phyloP scores from a whole-genome alignment of 2,113 vertebrate species.

The Manacus vitellinus region DNA sequence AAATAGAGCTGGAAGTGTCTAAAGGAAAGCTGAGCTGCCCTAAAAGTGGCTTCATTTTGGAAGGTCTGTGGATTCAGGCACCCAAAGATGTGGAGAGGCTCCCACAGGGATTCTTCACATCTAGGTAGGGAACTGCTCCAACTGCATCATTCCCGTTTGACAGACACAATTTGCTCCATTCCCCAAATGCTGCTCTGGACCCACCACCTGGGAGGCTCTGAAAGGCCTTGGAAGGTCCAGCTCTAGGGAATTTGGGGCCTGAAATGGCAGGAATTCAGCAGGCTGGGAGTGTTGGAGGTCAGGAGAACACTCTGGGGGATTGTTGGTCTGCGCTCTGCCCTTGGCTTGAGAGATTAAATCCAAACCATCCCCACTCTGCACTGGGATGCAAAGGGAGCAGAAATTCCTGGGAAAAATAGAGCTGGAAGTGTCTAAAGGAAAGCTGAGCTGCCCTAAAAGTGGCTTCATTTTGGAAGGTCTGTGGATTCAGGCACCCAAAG shows the following conservation, averaged over 20 bases:
- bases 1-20: neutral
- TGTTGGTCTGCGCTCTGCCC: neutral
- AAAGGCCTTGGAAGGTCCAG: neutral
- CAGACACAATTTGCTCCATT: fast-evolving
- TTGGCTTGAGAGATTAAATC: neutral
- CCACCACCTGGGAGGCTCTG: neutral
- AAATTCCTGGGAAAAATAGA: neutral
- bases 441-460: neutral
- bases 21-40: neutral
- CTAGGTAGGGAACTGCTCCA: fast-evolving
- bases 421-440: neutral
- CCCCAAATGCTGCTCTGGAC: neutral
- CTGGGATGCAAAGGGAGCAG: neutral
- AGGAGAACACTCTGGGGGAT: neutral
- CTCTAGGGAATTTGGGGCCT: neutral
- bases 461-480: fast-evolving
- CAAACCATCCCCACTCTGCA: fast-evolving
- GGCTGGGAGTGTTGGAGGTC: neutral
- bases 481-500: neutral
- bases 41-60: fast-evolving
- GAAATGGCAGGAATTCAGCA: neutral
- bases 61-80: neutral
- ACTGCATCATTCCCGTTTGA: too few relatives aligned
- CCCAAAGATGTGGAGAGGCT: fast-evolving
- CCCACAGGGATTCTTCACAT: neutral